These are phyloP conservation scores for Noctilio leporinus DNA, from an alignment of 2,113 vertebrate species.

Conservation along the genomic window DNA sequence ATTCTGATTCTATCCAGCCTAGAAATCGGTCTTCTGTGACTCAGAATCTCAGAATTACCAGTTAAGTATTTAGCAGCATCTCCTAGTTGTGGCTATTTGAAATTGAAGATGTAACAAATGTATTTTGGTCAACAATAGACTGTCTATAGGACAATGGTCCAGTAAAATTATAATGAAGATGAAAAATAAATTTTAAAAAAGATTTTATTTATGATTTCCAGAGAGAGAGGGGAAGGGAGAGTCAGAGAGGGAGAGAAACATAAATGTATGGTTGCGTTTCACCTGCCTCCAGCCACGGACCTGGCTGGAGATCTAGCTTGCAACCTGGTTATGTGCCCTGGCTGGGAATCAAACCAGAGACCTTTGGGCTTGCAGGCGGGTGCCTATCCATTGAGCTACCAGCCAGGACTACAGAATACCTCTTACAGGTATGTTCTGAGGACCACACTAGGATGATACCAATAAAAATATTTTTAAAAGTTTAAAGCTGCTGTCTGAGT, in stretches of 20 bases:
- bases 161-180: background rate
- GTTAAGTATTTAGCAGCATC: background rate
- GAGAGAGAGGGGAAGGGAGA: too few relatives aligned
- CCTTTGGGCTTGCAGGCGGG: too few relatives aligned
- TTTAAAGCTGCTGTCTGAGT: background rate
- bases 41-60: background rate
- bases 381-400: too few relatives aligned
- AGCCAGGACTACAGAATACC: background rate
- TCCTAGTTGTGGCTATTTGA: background rate
- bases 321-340: too few relatives aligned
- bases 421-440: background rate
- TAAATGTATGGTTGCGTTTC: too few relatives aligned
- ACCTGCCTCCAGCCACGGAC: too few relatives aligned
- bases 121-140: background rate
- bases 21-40: background rate
- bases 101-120: background rate
- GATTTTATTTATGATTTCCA: too few relatives aligned
- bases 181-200: too few relatives aligned
- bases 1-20: background rate
- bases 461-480: constrained; percentile 14
- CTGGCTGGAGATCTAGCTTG: too few relatives aligned
- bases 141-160: background rate
- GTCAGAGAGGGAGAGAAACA: too few relatives aligned
- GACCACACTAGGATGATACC: background rate
- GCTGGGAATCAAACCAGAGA: too few relatives aligned